phyloP scores from a whole-genome alignment of 2,888 invertebrate genomes.

The Leptinotarsa peninsularis region DNA sequence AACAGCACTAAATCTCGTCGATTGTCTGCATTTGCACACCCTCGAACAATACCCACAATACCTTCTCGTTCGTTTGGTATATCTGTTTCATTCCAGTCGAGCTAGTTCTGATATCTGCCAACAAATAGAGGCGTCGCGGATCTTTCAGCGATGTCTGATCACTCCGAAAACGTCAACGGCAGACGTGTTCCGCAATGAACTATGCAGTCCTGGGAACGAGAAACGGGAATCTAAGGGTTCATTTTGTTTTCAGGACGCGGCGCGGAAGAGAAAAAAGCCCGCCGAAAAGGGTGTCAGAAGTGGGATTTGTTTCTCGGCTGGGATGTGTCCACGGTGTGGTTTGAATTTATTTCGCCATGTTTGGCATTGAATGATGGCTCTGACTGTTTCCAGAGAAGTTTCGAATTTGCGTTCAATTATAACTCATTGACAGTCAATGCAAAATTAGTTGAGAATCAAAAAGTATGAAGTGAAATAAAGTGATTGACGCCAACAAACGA shows the following conservation, averaged over 20 bases:
- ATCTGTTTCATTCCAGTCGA: conserved; percentile 16
- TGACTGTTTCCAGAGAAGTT: too few relatives aligned
- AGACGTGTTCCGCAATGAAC: conserved; percentile 22
- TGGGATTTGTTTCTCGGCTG: conserved; percentile 2
- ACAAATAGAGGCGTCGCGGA: conserved; percentile 3
- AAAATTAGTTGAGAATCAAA: too few relatives aligned
- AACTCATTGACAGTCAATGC: too few relatives aligned
- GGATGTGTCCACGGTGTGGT: not conserved
- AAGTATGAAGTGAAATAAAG: too few relatives aligned
- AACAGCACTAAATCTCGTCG: conserved; percentile 32
- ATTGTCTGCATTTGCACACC: conserved; percentile 30
- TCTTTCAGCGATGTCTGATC: conserved; percentile 15
- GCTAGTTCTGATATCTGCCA: conserved; percentile 13
- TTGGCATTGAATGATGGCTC: not conserved
- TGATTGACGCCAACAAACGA: too few relatives aligned
- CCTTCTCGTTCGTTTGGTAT: conserved; percentile 2
- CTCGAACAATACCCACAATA: conserved; percentile 12
- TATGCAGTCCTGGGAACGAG: not conserved
- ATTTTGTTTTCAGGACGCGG: conserved; percentile 17
- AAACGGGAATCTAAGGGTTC: not conserved
- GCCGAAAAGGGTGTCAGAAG: conserved; percentile 4
- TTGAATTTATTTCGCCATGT: not conserved
- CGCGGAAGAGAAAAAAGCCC: conserved; percentile 12
- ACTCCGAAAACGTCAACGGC: conserved; percentile 22
- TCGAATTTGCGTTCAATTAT: too few relatives aligned